Percentiles rank a stretch among this genome's conserved stretches.
Conservation (phyloP, 2,797 vertebrate genomes). For the Dendrocincla tyrannina region DNA sequence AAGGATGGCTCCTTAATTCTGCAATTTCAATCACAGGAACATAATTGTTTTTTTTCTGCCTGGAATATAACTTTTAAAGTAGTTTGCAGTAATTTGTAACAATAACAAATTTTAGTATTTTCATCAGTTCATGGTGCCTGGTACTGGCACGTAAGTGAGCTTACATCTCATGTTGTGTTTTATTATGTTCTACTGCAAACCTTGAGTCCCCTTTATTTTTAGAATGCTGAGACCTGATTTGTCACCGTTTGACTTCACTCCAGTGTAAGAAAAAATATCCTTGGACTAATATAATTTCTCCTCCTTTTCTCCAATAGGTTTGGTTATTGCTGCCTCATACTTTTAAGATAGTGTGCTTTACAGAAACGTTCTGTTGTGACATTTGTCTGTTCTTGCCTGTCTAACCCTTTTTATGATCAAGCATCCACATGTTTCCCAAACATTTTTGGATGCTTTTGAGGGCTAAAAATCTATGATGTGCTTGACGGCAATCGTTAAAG, state of each 20-base stretch:
- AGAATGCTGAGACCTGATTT: neutral
- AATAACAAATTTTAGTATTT: neutral
- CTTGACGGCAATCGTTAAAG: neutral
- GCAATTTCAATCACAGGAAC: neutral
- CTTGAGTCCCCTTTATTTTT: neutral
- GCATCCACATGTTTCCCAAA: neutral
- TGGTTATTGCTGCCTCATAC: neutral
- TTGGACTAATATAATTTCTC: neutral
- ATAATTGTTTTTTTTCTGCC: neutral
- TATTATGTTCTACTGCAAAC: neutral
- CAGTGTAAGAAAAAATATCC: neutral
- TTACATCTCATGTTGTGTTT: neutral
- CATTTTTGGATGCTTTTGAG: neutral
- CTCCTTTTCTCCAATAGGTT: neutral
- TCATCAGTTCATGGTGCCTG: neutral
- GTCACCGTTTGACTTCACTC: neutral
- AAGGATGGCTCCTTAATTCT: neutral
- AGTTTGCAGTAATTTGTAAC: neutral
- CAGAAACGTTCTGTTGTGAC: neutral
- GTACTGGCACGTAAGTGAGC: accelerated
- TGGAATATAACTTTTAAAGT: neutral
- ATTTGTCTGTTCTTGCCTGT: neutral
- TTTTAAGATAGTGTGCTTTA: neutral
- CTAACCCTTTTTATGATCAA: neutral
- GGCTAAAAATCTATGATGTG: neutral